phyloP scores from a whole-genome alignment of 2,113 vertebrate species.

The Pitta sordida region DNA sequence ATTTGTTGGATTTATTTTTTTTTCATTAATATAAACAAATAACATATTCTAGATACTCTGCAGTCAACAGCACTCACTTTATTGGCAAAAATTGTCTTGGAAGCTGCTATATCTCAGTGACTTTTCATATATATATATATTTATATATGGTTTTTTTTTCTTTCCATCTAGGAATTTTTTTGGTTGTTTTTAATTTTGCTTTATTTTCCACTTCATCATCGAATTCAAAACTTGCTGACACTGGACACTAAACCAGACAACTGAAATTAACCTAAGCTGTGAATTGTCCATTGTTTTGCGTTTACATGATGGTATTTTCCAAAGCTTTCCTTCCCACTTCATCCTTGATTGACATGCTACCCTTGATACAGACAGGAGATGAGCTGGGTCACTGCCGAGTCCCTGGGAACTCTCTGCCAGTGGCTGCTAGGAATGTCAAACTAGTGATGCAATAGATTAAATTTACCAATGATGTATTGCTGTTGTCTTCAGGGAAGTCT shows the following conservation, averaged over 20 bases:
- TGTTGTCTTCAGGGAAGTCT: neutral
- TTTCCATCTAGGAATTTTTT: neutral
- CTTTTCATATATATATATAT: neutral
- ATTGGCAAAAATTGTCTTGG: neutral
- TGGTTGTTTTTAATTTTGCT: neutral
- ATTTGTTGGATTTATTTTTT: neutral
- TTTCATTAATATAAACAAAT: constrained; percentile 20
- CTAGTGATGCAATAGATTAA: neutral
- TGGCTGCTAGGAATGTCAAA: neutral
- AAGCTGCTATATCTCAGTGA: neutral
- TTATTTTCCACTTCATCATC: neutral
- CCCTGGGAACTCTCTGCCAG: neutral
- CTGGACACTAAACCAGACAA: neutral
- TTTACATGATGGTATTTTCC: neutral
- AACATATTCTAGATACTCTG: neutral
- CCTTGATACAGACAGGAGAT: neutral
- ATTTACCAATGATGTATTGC: neutral
- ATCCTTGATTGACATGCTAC: neutral
- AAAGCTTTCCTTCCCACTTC: neutral
- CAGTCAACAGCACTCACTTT: neutral
- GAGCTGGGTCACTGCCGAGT: fast-evolving
- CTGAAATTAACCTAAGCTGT: neutral
- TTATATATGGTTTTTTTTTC: neutral
- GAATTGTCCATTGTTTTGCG: neutral
- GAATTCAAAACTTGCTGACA: neutral